These are phyloP conservation scores for Frankliniella fusca DNA, from an alignment of 2,888 invertebrate species.

Conservation along the genomic window DNA sequence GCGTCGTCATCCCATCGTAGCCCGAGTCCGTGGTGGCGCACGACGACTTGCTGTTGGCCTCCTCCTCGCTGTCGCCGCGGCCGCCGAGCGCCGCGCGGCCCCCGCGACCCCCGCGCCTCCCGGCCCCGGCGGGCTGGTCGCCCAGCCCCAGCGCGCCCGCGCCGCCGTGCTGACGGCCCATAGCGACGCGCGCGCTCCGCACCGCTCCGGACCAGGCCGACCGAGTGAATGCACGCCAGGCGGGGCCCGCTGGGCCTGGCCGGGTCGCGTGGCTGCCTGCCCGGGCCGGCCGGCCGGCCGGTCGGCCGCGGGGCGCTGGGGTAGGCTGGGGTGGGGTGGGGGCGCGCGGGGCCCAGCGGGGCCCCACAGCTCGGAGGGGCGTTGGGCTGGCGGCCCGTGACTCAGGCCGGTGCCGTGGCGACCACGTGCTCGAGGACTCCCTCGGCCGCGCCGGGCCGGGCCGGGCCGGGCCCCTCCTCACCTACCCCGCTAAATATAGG, in stretches of 20 bases:
- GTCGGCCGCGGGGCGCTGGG: no score
- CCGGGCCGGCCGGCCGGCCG: no score
- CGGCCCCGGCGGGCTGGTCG: conserved; percentile 36
- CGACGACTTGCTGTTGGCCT: conserved; percentile 26
- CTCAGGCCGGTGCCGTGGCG: conserved; percentile 38
- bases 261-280: no score
- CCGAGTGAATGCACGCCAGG: not conserved
- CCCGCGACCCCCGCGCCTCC: not conserved
- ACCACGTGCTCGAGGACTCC: conserved; percentile 36
- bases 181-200: conserved; percentile 30
- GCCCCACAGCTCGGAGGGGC: not conserved
- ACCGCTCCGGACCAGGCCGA: not conserved
- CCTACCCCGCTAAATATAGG: conserved; percentile 38
- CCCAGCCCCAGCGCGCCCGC: conserved; percentile 39
- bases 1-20: conserved; percentile 44
- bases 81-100: not conserved
- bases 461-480: conserved; percentile 37
- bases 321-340: not conserved
- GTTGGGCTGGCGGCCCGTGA: conserved; percentile 1
- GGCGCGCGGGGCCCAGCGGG: not conserved
- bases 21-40: conserved; percentile 17
- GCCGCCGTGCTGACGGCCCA: conserved; percentile 38
- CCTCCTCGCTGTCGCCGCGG: not conserved
- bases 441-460: conserved; percentile 40
- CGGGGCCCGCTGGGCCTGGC: not conserved